Percentiles rank a stretch among this genome's conserved stretches.
Evolutionary conservation across 2,888 invertebrate genomes (phyloP).

Genomic region (Trichopria drosophilae): DNA sequence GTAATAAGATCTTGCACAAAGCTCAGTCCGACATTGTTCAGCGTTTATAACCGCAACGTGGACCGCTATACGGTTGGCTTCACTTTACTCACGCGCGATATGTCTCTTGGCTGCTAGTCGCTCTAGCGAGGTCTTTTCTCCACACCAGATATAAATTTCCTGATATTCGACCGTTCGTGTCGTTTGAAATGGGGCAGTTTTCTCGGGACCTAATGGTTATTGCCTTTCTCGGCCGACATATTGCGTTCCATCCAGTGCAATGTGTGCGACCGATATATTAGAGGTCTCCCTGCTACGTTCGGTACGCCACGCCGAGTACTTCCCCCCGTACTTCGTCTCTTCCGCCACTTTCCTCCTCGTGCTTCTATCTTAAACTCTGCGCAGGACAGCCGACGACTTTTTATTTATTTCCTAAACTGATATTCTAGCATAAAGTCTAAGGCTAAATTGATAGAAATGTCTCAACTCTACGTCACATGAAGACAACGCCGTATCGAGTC

Average conservation of each 20-base stretch:
- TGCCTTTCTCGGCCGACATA: conserved; percentile 66
- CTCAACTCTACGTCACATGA: too few relatives aligned
- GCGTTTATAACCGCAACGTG: conserved; percentile 44
- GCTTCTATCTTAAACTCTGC: too few relatives aligned
- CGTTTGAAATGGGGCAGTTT: conserved; percentile 66
- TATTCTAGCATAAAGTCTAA: too few relatives aligned
- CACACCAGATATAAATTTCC: conserved; percentile 62
- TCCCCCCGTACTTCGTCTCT: too few relatives aligned
- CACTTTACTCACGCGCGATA: conserved; percentile 37
- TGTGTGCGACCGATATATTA: conserved; percentile 65
- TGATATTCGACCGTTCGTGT: conserved; percentile 66
- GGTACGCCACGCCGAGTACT: too few relatives aligned
- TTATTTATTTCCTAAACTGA: too few relatives aligned
- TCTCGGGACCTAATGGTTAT: conserved; percentile 67
- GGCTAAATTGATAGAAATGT: too few relatives aligned
- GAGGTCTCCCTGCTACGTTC: conserved; percentile 54
- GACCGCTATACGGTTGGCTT: too few relatives aligned
- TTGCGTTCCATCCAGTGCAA: conserved; percentile 66
- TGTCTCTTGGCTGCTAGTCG: conserved; percentile 35
- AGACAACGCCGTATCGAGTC: too few relatives aligned
- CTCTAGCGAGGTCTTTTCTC: conserved; percentile 23
- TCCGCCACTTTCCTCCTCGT: too few relatives aligned
- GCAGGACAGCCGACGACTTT: too few relatives aligned
- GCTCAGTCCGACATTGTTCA: conserved; percentile 27
- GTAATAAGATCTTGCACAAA: conserved; percentile 41